These are phyloP conservation scores for Oryzias melastigma DNA, from an alignment of 2,113 vertebrate genomes.

Conservation along the genomic window DNA sequence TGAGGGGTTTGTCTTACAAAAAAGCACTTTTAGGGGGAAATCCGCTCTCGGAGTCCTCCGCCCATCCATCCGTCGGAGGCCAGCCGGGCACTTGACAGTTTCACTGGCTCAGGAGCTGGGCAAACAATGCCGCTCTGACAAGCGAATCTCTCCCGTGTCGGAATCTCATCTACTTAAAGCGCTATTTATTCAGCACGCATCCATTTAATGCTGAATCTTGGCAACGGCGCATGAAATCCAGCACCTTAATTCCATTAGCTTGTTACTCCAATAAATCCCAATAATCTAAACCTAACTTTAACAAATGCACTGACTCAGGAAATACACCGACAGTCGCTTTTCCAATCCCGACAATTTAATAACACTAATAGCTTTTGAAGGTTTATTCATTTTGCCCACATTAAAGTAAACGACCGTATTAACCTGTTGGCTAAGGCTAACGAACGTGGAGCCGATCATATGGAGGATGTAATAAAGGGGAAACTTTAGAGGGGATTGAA, in stretches of 20 bases:
- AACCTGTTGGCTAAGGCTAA: constrained; percentile 53
- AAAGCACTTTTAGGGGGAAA: constrained; percentile 38
- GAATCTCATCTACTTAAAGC: constrained; percentile 73
- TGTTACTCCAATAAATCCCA: constrained; percentile 77
- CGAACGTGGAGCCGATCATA: constrained; percentile 21
- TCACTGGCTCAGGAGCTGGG: constrained; percentile 57
- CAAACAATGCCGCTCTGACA: constrained; percentile 67
- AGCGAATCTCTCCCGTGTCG: constrained; percentile 60
- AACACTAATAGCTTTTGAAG: constrained; percentile 70
- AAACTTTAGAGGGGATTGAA: constrained; percentile 32
- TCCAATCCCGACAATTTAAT: constrained; percentile 68
- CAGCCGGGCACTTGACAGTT: constrained; percentile 64
- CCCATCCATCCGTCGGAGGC: constrained; percentile 51
- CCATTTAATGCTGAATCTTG: constrained; percentile 75
- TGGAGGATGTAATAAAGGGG: constrained; percentile 25
- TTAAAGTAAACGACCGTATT: constrained; percentile 63
- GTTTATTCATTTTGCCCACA: constrained; percentile 67
- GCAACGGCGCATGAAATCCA: constrained; percentile 71
- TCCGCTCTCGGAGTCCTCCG: constrained; percentile 29
- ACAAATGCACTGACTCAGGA: constrained; percentile 51
- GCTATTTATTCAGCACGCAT: constrained; percentile 72
- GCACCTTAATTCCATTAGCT: constrained; percentile 79
- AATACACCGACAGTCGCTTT: constrained; percentile 38
- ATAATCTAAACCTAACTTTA: constrained; percentile 72
- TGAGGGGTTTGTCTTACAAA: constrained; percentile 50